A percentile compares a stretch with the other conserved stretches of the same genome.
These are phyloP conservation scores for Tribolium castaneum DNA, from an alignment of 1,140 invertebrate species.

Conservation along the genomic window DNA sequence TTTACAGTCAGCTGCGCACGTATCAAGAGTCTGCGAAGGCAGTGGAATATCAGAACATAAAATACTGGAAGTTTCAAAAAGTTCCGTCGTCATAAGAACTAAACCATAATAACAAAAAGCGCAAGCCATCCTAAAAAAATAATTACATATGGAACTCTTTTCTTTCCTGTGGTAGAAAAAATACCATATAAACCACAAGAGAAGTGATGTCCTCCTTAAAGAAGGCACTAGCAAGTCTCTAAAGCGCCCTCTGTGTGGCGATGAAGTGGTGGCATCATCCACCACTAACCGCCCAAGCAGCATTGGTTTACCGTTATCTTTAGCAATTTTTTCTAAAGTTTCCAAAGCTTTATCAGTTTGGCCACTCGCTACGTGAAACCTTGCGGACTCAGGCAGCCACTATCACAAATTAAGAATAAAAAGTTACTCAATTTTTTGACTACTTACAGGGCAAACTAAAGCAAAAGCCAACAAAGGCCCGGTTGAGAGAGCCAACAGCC, in stretches of 20 bases:
- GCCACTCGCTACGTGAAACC: slow-evolving; percentile 88
- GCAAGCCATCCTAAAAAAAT: slow-evolving; percentile 86
- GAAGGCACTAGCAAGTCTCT: slow-evolving; percentile 84
- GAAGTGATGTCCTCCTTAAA: slow-evolving; percentile 82
- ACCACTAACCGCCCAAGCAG: slow-evolving; percentile 87
- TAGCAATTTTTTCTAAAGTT: slow-evolving; percentile 84
- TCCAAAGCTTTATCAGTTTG: slow-evolving; percentile 86
- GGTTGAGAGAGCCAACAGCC: slow-evolving; percentile 89
- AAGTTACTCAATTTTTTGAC: not conserved
- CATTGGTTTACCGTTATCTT: slow-evolving; percentile 91
- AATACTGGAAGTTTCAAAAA: slow-evolving; percentile 80
- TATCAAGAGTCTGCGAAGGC: slow-evolving; percentile 62
- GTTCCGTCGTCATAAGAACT: slow-evolving; percentile 94
- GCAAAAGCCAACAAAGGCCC: slow-evolving; percentile 88
- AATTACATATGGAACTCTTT: not conserved
- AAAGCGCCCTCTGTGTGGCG: slow-evolving; percentile 75
- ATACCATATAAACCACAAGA: slow-evolving; percentile 95
- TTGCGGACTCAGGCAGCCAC: slow-evolving; percentile 95
- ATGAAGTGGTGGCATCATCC: slow-evolving; percentile 74
- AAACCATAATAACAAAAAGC: slow-evolving; percentile 97
- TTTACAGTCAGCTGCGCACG: slow-evolving; percentile 79
- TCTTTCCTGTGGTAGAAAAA: too few relatives aligned
- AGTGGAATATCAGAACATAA: slow-evolving; percentile 62
- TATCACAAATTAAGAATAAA: slow-evolving; percentile 60
- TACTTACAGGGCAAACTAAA: slow-evolving; percentile 79